Evolutionary conservation across 92 coral and sea anemone genomes (phyloP), one percentile per base, ranked within the genome.

Genomic region (Palythoa grandis): DNA sequence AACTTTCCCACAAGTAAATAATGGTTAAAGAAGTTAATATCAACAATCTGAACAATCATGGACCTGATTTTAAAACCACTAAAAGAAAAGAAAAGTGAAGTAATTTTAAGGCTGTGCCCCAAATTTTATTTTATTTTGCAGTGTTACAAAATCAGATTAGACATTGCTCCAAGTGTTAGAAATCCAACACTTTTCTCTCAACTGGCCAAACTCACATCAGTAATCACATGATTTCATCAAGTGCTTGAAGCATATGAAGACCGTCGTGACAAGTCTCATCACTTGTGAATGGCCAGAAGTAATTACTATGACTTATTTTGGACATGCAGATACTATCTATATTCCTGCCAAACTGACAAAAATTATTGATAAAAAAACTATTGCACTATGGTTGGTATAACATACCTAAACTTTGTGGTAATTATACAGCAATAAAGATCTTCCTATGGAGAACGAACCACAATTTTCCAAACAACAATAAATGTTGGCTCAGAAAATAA

Each of bases 181-280:
- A 15, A 7, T 13, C 16, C 0, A 13, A 37, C 43, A 69, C 37
- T 24, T 67, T 24, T 23, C 35, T 56, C 50, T 37, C 7, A 70
- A 5, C 86, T 57, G 63, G 79, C 74, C 29, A 57, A 17, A 39
- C 82, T 90, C 91, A 88, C 96, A 91, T 97, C 99, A 97, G 99
- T 87, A 85, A 91, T 91, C 96, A 93, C 96, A 93, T 70, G 85
- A 65, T 87, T 90, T 97, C 99, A 97, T 91, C 99, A 97, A 82
- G 24, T 93, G 93, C 95, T 83, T 88, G 75, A 54, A 79, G 95
- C 93, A 95, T 97, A 89, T 92, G 99, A 97, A 97, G 99, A 97
- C 99, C 99, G 98, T 97, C 99, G 99, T 95, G 99, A 91, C 90
- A 50, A 37, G 78, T 90, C 87, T 97, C 99, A 97, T 96, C 98